These are phyloP conservation scores for Xyrichtys novacula DNA, from an alignment of 2,797 vertebrate genomes.

Conservation along the genomic window DNA sequence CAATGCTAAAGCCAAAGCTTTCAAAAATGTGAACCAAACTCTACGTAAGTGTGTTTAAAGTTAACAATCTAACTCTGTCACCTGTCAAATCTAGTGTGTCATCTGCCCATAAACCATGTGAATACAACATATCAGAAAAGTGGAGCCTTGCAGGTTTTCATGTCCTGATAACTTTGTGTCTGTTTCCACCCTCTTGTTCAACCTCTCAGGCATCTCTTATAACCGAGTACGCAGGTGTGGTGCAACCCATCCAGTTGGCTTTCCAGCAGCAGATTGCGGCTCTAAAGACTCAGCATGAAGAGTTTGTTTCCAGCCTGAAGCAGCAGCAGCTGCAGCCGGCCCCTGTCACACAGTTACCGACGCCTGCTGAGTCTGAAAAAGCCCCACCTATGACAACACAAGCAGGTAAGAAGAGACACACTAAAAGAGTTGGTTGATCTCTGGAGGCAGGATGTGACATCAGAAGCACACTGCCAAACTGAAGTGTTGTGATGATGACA, in stretches of 20 bases:
- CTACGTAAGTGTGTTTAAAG: no score
- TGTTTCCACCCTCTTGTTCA: neutral
- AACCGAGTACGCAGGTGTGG: conserved; percentile 90
- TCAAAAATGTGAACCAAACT: no score
- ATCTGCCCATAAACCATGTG: no score
- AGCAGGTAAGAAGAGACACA: conserved; percentile 78
- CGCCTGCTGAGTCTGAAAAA: conserved; percentile 75
- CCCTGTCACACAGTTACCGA: conserved; percentile 67
- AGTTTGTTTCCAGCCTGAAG: conserved; percentile 91
- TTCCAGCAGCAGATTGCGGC: conserved; percentile 98
- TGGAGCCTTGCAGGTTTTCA: no score
- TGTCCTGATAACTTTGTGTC: neutral
- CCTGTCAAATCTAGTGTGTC: no score
- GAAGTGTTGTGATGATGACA: no score
- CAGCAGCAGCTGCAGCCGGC: conserved; percentile 82
- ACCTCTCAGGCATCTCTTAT: conserved; percentile 91
- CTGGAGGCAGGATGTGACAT: no score
- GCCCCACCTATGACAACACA: conserved; percentile 66
- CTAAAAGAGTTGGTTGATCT: no score
- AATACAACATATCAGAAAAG: neutral
- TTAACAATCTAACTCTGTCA: no score
- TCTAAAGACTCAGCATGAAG: conserved; percentile 94
- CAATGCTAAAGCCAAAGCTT: no score
- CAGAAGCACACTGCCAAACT: no score
- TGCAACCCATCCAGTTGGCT: conserved; percentile 94